Conservation (phyloP, 2,888 invertebrate genomes). For the Eristalis intricaria region DNA sequence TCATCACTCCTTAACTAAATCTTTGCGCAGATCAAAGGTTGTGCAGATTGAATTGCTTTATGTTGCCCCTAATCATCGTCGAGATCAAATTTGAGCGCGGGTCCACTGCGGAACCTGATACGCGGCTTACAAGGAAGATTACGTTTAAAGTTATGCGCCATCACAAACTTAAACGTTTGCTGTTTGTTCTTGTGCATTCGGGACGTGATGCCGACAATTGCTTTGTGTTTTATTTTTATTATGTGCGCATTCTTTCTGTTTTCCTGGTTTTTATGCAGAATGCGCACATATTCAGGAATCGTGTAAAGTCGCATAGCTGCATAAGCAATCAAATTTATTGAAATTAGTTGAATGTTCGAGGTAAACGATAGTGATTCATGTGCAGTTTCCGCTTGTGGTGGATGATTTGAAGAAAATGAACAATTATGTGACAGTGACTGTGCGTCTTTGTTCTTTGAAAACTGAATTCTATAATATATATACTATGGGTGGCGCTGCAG, state of each 20-base stretch:
- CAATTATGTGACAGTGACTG: not conserved
- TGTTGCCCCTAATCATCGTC: not conserved
- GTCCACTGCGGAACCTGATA: not conserved
- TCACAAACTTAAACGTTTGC: not conserved
- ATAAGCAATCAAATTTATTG: not conserved
- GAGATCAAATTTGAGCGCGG: not conserved
- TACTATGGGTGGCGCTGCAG: no score
- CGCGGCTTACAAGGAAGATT: not conserved
- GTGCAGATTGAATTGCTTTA: not conserved
- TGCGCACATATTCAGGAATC: not conserved
- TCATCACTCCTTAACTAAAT: not conserved
- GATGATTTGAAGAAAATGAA: not conserved
- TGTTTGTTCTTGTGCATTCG: not conserved
- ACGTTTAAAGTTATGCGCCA: not conserved
- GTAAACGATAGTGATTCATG: not conserved
- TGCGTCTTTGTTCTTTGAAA: not conserved
- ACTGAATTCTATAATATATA: no score
- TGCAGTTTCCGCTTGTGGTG: not conserved
- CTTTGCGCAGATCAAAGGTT: not conserved
- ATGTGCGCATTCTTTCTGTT: not conserved
- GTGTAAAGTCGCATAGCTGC: not conserved
- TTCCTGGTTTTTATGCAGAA: not conserved
- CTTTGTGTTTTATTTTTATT: not conserved
- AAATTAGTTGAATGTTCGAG: not conserved
- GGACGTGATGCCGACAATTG: constrained; percentile 1